phyloP scores from a whole-genome alignment of 2,113 vertebrate genomes.

The Rhea americana region DNA sequence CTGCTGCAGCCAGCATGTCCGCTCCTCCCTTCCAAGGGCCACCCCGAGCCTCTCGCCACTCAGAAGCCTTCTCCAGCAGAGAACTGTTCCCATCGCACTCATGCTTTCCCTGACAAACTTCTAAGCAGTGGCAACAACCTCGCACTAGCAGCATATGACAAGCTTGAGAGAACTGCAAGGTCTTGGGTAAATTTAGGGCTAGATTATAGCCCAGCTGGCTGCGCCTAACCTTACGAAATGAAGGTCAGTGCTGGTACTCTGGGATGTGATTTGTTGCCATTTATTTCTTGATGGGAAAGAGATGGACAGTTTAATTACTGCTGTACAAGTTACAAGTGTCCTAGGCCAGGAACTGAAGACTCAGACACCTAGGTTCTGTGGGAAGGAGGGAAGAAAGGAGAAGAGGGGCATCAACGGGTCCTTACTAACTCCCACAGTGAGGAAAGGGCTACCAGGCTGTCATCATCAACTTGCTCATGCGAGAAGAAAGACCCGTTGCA shows the following conservation, averaged over 20 bases:
- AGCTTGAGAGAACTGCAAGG: background rate
- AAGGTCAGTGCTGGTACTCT: slow-evolving; percentile 42
- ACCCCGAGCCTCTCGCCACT: background rate
- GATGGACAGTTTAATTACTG: slow-evolving; percentile 67
- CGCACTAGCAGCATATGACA: fast-evolving
- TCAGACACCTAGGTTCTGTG: background rate
- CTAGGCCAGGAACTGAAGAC: background rate
- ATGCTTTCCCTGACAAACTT: background rate
- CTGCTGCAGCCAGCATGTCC: background rate
- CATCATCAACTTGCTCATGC: fast-evolving
- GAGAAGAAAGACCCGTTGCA: too few species aligned
- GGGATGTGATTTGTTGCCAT: slow-evolving; percentile 51
- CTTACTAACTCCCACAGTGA: fast-evolving
- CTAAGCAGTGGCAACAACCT: background rate
- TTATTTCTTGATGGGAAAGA: slow-evolving; percentile 66
- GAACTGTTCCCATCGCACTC: background rate
- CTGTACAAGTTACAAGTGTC: background rate
- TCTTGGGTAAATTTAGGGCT: slow-evolving; percentile 9
- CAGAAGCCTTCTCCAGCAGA: background rate
- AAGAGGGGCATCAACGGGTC: background rate
- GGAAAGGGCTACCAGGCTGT: background rate
- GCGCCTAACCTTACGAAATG: slow-evolving; percentile 30
- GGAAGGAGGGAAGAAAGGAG: background rate
- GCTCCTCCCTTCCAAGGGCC: background rate
- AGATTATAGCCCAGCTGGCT: slow-evolving; percentile 29